phyloP scores from a whole-genome alignment of 2,888 invertebrate species.

The Rugalucina vietnamica region DNA sequence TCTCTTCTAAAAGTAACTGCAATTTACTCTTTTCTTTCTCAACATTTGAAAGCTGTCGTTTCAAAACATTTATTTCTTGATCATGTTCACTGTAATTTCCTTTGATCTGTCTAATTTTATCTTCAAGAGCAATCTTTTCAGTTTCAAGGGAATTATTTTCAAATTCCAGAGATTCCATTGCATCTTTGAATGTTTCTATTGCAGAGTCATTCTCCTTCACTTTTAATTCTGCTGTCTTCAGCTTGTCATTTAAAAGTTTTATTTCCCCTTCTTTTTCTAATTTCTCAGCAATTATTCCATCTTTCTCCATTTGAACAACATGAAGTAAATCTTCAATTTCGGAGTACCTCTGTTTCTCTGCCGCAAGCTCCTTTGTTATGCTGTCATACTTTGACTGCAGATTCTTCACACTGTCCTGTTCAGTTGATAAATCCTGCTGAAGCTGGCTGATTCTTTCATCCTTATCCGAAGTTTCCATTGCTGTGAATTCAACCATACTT shows the following conservation, averaged over 20 bases:
- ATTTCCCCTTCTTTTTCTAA: background rate
- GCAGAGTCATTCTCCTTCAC: slow-evolving; percentile 51
- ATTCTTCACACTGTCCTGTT: background rate
- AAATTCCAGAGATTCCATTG: slow-evolving; percentile 73
- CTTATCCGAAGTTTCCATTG: slow-evolving; percentile 42
- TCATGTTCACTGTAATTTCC: background rate
- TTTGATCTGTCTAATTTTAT: slow-evolving; percentile 31
- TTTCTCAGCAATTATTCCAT: slow-evolving; percentile 27
- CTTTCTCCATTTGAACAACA: slow-evolving; percentile 33
- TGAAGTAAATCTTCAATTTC: slow-evolving; percentile 35
- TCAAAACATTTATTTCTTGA: background rate
- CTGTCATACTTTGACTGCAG: slow-evolving; percentile 10
- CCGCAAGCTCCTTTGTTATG: background rate
- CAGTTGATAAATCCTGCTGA: background rate
- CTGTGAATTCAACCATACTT: slow-evolving; percentile 53
- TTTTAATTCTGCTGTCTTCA: slow-evolving; percentile 40
- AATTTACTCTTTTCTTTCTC: background rate
- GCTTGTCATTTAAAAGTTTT: slow-evolving; percentile 6
- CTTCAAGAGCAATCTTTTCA: slow-evolving; percentile 60
- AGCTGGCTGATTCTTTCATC: slow-evolving; percentile 43
- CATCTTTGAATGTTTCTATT: slow-evolving; percentile 70
- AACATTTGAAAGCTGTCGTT: background rate
- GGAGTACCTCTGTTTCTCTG: slow-evolving; percentile 8
- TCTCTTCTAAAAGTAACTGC: slow-evolving; percentile 29
- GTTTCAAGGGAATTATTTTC: slow-evolving; percentile 66